A percentile compares a stretch with the other conserved stretches of the same genome.
phyloP scores from a whole-genome alignment of 2,888 invertebrate genomes.

The Chrysina gloriosa region DNA sequence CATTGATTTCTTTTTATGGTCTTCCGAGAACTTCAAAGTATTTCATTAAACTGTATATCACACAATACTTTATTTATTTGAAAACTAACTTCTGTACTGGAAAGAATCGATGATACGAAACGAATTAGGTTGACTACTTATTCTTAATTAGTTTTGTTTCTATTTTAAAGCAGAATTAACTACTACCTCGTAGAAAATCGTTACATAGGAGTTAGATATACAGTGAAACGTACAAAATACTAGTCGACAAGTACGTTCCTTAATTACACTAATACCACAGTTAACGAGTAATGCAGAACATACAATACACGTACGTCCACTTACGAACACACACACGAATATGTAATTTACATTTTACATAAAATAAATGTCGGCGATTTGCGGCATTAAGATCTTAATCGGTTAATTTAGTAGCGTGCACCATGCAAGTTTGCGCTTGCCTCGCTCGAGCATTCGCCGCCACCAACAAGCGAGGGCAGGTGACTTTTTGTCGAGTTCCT shows the following conservation, averaged over 20 bases:
- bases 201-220: background rate
- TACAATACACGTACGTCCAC: background rate
- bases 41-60: too few species aligned
- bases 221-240: background rate
- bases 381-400: conserved; percentile 49
- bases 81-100: too few species aligned
- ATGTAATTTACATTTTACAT: conserved; percentile 43
- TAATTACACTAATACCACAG: conserved; percentile 26
- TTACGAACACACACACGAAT: conserved; percentile 33
- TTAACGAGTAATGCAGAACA: conserved; percentile 17
- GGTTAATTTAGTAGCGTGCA: conserved; percentile 48
- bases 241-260: conserved; percentile 13
- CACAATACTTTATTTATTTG: too few species aligned
- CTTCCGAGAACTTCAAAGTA: too few species aligned
- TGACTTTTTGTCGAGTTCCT: conserved; percentile 12
- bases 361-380: conserved; percentile 43
- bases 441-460: conserved; percentile 20
- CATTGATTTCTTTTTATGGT: too few species aligned
- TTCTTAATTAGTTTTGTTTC: too few species aligned
- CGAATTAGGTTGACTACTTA: too few species aligned
- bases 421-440: conserved; percentile 37
- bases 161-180: too few species aligned
- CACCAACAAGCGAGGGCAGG: conserved; percentile 2
- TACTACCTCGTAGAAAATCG: too few species aligned
- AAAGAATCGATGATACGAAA: too few species aligned